Evolutionary conservation across 2,797 vertebrate genomes (phyloP).

Genomic region (Trematocara caparti): DNA sequence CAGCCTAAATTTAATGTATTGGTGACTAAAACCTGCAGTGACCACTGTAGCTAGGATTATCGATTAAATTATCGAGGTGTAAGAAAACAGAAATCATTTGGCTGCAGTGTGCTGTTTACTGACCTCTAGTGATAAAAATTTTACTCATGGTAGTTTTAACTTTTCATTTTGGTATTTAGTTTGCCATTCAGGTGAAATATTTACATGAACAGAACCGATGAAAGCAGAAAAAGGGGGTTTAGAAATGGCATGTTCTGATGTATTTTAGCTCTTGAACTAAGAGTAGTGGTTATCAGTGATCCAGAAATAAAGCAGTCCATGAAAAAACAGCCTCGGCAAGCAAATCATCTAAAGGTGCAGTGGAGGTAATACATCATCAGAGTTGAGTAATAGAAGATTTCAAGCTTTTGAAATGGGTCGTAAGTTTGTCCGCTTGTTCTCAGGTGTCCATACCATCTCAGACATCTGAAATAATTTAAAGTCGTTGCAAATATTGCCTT

Average conservation of each 20-base stretch:
- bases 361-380: neutral
- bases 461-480: neutral
- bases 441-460: neutral
- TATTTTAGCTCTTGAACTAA: neutral
- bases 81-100: neutral
- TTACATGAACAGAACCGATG: neutral
- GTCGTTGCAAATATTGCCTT: neutral
- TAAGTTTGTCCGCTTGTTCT: neutral
- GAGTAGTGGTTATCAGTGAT: neutral
- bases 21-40: neutral
- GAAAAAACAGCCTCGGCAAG: neutral
- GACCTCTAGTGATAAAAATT: neutral
- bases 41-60: neutral
- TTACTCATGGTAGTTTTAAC: neutral
- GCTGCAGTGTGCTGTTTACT: neutral
- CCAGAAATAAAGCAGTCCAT: neutral
- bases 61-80: fast-evolving
- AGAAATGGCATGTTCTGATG: neutral
- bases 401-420: neutral
- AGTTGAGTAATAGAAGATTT: neutral
- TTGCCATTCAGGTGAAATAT: neutral
- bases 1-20: neutral
- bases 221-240: neutral
- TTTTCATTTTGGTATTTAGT: neutral
- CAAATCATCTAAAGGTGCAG: neutral